These are phyloP conservation scores for Enhydra lutris DNA, from an alignment of 2,113 vertebrate genomes.

Conservation along the genomic window DNA sequence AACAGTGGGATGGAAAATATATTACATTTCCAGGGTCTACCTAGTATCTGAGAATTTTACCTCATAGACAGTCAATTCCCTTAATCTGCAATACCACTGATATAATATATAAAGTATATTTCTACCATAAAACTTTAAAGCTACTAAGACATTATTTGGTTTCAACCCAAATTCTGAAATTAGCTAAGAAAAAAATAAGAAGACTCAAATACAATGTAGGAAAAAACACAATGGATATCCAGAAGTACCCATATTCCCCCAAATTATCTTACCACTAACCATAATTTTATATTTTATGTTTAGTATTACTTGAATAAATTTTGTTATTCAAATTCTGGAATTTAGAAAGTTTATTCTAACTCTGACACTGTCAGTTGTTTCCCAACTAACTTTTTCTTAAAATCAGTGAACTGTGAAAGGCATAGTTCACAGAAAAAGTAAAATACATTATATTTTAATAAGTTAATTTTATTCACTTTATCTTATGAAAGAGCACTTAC, in stretches of 20 bases:
- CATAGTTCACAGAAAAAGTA: neutral
- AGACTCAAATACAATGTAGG: neutral
- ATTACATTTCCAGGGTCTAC: neutral
- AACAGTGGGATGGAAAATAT: neutral
- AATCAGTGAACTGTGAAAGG: neutral
- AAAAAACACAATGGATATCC: neutral
- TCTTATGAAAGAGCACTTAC: neutral
- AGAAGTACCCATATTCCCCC: neutral
- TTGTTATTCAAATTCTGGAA: neutral
- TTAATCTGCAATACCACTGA: neutral
- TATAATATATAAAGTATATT: neutral
- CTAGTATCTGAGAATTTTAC: neutral
- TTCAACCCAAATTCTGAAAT: slow-evolving; percentile 28
- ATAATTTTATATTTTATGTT: neutral
- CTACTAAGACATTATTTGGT: neutral
- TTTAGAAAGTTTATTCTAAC: neutral
- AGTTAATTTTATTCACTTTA: slow-evolving; percentile 20
- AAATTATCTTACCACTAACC: neutral
- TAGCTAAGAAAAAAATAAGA: neutral
- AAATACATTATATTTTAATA: neutral
- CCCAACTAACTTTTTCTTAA: neutral
- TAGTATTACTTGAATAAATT: neutral
- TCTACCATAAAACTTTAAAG: slow-evolving; percentile 13
- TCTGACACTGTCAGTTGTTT: neutral
- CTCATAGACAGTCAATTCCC: neutral